Evolutionary conservation across 2,888 invertebrate species (phyloP).

Genomic region (Cheilosia variabilis): DNA sequence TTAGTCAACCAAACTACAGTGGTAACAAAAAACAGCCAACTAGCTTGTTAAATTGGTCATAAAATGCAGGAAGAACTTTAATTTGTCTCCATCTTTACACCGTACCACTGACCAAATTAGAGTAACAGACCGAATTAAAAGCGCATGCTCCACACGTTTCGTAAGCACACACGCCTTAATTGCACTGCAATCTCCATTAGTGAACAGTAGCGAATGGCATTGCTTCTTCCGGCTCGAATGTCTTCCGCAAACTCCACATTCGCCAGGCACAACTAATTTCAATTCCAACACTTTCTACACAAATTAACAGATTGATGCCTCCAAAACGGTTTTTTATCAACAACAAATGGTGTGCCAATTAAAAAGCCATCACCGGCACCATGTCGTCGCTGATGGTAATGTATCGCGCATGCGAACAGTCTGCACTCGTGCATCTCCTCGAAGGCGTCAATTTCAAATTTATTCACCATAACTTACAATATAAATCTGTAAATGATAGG

Average conservation of each 20-base stretch:
- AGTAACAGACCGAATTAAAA: no score
- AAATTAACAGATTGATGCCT: slow-evolving; percentile 44
- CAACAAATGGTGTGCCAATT: slow-evolving; percentile 71
- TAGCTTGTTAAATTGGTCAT: no score
- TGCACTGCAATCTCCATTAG: slow-evolving; percentile 14
- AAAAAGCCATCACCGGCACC: slow-evolving; percentile 57
- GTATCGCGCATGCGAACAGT: slow-evolving; percentile 8
- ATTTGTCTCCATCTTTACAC: no score
- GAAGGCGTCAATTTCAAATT: slow-evolving; percentile 44
- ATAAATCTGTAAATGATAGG: slow-evolving; percentile 58
- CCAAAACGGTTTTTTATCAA: slow-evolving; percentile 57
- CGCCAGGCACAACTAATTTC: slow-evolving; percentile 23
- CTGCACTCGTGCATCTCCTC: neutral
- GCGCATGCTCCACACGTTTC: no score
- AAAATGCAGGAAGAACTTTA: no score
- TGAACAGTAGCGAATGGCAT: slow-evolving; percentile 9
- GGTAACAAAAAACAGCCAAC: no score
- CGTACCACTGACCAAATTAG: no score
- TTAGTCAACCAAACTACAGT: no score
- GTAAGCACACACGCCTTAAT: neutral
- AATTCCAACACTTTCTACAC: slow-evolving; percentile 59
- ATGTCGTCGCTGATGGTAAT: neutral
- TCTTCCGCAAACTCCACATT: slow-evolving; percentile 58
- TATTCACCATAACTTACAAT: slow-evolving; percentile 57
- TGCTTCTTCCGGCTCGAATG: slow-evolving; percentile 43